These are phyloP conservation scores for Capreolus pygargus DNA, from an alignment of 2,113 vertebrate genomes.

Conservation along the genomic window DNA sequence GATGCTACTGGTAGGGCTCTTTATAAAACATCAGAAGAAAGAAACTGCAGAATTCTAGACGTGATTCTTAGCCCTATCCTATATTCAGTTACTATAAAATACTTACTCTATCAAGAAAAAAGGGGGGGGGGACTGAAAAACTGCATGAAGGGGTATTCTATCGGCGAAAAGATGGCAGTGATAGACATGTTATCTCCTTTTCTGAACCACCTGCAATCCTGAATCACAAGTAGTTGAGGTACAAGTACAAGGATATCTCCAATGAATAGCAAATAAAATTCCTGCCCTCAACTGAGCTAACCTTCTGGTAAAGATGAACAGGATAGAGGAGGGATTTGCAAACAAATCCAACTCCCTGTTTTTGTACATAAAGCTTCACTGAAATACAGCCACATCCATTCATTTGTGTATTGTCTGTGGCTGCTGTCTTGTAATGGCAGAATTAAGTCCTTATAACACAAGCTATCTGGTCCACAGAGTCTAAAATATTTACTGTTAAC, in stretches of 20 bases:
- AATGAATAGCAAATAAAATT: neutral
- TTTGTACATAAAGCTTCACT: neutral
- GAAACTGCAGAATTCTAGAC: neutral
- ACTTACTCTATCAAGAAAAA: neutral
- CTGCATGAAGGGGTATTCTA: neutral
- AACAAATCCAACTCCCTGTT: neutral
- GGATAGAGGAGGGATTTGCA: neutral
- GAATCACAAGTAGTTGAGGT: neutral
- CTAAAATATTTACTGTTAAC: neutral
- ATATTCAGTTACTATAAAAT: neutral
- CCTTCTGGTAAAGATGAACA: neutral
- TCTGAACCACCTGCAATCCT: neutral
- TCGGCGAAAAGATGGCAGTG: neutral
- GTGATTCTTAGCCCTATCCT: neutral
- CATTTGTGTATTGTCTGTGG: neutral
- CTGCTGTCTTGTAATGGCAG: neutral
- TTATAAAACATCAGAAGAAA: neutral
- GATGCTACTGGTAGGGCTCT: neutral
- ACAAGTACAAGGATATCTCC: neutral
- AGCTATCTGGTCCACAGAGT: neutral
- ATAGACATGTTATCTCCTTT: neutral
- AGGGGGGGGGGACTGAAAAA: neutral
- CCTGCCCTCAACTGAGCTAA: neutral
- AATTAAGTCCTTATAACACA: neutral
- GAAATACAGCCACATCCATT: neutral